These are phyloP conservation scores for Harlomillsia oculata DNA, from an alignment of 1,140 invertebrate species.

Conservation along the genomic window DNA sequence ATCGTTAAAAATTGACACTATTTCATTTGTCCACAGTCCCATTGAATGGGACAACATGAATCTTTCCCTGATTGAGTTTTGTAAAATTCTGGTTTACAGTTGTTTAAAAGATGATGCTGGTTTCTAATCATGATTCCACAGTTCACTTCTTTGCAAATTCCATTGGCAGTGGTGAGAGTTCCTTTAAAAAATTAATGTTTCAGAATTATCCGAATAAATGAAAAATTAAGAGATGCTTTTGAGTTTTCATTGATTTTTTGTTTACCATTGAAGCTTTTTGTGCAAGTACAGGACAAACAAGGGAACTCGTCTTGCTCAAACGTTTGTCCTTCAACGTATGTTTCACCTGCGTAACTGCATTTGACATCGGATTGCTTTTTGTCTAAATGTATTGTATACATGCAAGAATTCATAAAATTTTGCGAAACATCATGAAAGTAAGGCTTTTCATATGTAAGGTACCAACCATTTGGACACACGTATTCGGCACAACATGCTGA, in stretches of 20 bases:
- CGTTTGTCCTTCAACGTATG: constrained; percentile 43
- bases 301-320: constrained; percentile 44
- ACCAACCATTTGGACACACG: constrained; percentile 3
- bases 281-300: constrained; percentile 44
- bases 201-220: too few species aligned
- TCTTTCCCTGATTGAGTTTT: constrained; percentile 32
- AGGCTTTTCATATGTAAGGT: neutral
- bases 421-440: neutral
- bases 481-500: constrained; percentile 14
- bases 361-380: constrained; percentile 7
- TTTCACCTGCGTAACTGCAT: constrained; percentile 43
- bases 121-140: constrained; percentile 46
- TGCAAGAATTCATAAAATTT: neutral
- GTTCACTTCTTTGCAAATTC: constrained; percentile 43
- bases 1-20: too few species aligned
- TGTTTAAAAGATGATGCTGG: constrained; percentile 40
- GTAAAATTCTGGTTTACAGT: constrained; percentile 45
- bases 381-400: neutral
- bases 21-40: too few species aligned
- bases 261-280: constrained; percentile 35
- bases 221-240: constrained; percentile 24
- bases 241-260: neutral
- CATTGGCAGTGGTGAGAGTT: constrained; percentile 31
- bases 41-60: constrained; percentile 44
- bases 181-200: constrained; percentile 37